These are phyloP conservation scores for Bradypodion ventrale DNA, from an alignment of 2,797 vertebrate species.

Conservation along the genomic window DNA sequence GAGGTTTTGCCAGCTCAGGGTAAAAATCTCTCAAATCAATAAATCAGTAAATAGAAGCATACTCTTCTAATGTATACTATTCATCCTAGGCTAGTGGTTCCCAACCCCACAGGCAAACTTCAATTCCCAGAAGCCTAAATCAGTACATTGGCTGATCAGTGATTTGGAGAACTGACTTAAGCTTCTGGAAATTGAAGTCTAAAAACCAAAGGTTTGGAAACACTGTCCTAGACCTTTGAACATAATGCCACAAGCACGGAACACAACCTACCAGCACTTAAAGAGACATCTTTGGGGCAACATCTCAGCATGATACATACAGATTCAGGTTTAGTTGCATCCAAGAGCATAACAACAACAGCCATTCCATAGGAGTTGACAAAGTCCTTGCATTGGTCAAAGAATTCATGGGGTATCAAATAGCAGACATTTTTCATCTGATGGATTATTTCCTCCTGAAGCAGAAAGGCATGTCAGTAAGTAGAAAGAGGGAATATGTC, in stretches of 20 bases:
- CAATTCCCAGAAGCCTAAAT: too few species aligned
- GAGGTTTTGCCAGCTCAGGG: too few species aligned
- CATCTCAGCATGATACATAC: constrained; percentile 82
- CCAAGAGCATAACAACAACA: constrained; percentile 85
- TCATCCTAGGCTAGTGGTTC: too few species aligned
- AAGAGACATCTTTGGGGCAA: constrained; percentile 71
- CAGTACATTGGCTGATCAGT: too few species aligned
- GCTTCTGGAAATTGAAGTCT: too few species aligned
- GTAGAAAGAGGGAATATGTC: neutral
- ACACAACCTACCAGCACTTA: constrained; percentile 3
- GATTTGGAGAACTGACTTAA: too few species aligned
- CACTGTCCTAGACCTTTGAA: too few species aligned
- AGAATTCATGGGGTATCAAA: constrained; percentile 78
- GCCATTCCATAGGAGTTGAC: constrained; percentile 84
- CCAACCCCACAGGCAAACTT: too few species aligned
- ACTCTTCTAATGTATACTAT: neutral
- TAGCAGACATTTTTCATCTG: constrained; percentile 84
- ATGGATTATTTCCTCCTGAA: constrained; percentile 81
- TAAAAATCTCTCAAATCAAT: neutral
- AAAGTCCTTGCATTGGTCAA: constrained; percentile 83
- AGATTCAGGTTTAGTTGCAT: constrained; percentile 80
- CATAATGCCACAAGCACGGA: neutral
- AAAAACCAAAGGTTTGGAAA: too few species aligned
- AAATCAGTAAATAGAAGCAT: neutral
- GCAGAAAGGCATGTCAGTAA: neutral